A percentile compares a stretch with the other conserved stretches of the same genome.
Conservation (phyloP, 2,113 vertebrate species). For the Myocastor coypus region DNA sequence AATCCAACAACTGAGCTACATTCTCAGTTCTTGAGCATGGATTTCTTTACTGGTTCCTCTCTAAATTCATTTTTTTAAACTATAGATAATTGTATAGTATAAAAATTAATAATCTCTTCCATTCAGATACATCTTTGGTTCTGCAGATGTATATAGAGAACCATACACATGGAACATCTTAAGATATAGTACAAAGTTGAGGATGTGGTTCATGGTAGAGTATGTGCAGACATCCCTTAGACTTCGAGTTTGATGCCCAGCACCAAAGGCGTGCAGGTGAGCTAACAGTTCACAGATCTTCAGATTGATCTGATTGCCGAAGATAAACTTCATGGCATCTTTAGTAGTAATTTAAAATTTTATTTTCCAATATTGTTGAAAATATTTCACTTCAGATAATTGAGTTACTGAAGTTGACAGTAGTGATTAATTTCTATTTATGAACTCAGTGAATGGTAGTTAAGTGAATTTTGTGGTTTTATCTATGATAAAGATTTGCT, state of each 20-base stretch:
- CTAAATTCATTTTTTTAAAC: slow-evolving; percentile 37
- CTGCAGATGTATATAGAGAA: neutral
- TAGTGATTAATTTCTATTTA: neutral
- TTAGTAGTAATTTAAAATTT: slow-evolving; percentile 41
- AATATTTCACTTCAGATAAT: slow-evolving; percentile 22
- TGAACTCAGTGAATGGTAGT: neutral
- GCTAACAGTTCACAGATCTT: neutral
- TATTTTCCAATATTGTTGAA: slow-evolving; percentile 30
- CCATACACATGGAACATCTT: neutral
- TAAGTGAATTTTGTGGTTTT: neutral
- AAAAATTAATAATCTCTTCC: slow-evolving; percentile 22
- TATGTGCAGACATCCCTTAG: neutral
- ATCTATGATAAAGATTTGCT: neutral
- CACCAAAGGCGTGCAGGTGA: neutral
- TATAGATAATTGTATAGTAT: neutral
- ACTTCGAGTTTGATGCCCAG: neutral
- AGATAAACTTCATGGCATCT: slow-evolving; percentile 18
- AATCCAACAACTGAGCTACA: neutral
- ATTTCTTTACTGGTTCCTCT: slow-evolving; percentile 17
- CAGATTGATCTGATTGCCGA: neutral
- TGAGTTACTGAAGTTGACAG: slow-evolving; percentile 4
- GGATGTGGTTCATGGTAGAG: neutral
- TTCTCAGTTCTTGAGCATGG: neutral
- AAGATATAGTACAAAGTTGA: neutral
- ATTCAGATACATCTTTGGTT: neutral